Evolutionary conservation across 2,113 vertebrate species (phyloP).

Genomic region (Sitta europaea): DNA sequence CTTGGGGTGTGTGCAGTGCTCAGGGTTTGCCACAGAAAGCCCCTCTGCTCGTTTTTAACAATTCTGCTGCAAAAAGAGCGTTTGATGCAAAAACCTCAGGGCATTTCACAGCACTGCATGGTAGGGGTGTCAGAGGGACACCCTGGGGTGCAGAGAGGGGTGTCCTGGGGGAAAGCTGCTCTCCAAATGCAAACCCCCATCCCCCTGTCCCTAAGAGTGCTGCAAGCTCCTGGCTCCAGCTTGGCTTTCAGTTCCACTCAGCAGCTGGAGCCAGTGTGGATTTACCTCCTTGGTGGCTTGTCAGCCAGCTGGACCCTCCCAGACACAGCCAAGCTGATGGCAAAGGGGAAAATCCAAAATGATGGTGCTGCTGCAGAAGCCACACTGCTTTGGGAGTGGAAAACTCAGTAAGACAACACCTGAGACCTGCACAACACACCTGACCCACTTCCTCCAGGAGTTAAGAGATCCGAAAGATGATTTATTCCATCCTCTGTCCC

Average conservation of each 20-base stretch:
- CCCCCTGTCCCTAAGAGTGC: not conserved
- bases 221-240: not conserved
- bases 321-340: not conserved
- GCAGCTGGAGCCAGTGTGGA: not conserved
- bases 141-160: not conserved
- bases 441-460: not conserved
- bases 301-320: not conserved
- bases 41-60: not conserved
- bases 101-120: not conserved
- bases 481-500: not conserved
- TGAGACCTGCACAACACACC: not conserved
- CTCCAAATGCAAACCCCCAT: not conserved
- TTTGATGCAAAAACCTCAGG: not conserved
- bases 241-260: not conserved
- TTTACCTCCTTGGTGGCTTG: not conserved
- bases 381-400: not conserved
- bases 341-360: not conserved
- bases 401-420: not conserved
- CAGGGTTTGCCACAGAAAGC: not conserved
- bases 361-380: not conserved
- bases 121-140: rapidly evolving
- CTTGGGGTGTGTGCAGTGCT: rapidly evolving
- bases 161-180: not conserved
- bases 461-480: not conserved
- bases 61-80: rapidly evolving